Evolutionary conservation across 2,888 invertebrate species (phyloP).

Genomic region (Hetaerina titia): DNA sequence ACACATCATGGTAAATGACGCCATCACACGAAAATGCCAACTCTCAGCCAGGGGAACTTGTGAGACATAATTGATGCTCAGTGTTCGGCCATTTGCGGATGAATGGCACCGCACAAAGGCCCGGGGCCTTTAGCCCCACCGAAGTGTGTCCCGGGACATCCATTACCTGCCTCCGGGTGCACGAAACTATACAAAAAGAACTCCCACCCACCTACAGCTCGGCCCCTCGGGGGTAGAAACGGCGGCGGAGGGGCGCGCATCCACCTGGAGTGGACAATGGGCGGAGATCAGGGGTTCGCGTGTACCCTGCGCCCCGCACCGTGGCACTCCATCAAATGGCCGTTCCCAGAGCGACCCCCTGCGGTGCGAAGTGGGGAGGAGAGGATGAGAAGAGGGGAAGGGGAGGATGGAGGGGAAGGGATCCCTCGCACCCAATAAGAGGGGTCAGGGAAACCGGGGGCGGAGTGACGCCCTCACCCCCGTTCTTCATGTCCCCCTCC

Average conservation of each 20-base stretch:
- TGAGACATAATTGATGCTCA: neutral
- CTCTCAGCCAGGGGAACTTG: neutral
- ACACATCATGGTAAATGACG: neutral
- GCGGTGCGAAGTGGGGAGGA: neutral
- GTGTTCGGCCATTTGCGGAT: neutral
- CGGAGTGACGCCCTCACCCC: neutral
- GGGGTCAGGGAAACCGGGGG: neutral
- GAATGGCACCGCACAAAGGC: neutral
- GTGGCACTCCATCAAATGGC: neutral
- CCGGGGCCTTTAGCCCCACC: neutral
- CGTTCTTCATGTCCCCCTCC: neutral
- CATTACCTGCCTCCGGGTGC: neutral
- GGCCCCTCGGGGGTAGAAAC: too few relatives aligned
- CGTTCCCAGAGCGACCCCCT: conserved; percentile 21
- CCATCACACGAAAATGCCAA: conserved; percentile 3
- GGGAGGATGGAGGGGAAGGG: too few relatives aligned
- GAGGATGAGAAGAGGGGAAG: neutral
- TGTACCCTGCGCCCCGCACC: neutral
- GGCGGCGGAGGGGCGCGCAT: too few relatives aligned
- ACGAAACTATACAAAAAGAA: too few relatives aligned
- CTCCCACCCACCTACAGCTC: neutral
- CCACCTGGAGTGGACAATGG: neutral
- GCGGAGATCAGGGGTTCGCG: neutral
- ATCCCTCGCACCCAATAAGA: neutral
- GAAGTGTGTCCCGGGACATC: neutral